Evolutionary conservation across 2,797 vertebrate species (phyloP), one percentile per base, ranked within the genome.

Genomic region (Sebastiscus albofasciatus): DNA sequence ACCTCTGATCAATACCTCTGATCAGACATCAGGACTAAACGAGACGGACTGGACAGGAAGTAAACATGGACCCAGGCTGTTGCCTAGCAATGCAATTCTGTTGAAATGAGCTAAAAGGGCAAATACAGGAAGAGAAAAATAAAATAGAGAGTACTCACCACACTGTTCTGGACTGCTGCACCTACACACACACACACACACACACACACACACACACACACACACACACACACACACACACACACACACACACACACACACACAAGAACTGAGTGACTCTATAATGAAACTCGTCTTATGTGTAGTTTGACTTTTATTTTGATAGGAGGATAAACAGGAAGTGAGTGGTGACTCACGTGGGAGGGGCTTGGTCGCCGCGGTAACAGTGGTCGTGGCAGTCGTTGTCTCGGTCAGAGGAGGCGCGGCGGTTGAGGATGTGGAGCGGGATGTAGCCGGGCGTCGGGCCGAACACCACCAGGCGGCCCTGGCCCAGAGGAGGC

Each of bases 401-500:
- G 59, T 93, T 95, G 79, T 94, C 94, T 2, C 95, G 94, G 94
- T 94, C 96, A 2, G 95, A 90, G 70, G 97, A 96, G 70, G 93
- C 85, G 49, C 94, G 93, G 24, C 95, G 93, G 87, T 94, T 95
- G n/a, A 95, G 94, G 89, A 96, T 92, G 90, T 96, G 95, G 36
- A 95, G 96, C 13, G 96, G 95, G 86, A 96, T 91, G 82, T 97
- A 97, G 78, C 96, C 98, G 8, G 97, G 97, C 3, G 98, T 98
- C 6, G 97, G 97, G 82, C 96, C 94, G 39, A 98, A 99, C 70
- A 97, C 96, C 87, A 97, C 97, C 85, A 99, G 93, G 78, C 96
- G 97, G 68, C 98, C 98, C 95, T 99, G 98, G 79, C 98, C 98
- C 93, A 99, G 94, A 27, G 96, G 96, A 92, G 97, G 97, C 66